Conservation (phyloP, 2,888 invertebrate species). For the Cylindroiulus punctatus region DNA sequence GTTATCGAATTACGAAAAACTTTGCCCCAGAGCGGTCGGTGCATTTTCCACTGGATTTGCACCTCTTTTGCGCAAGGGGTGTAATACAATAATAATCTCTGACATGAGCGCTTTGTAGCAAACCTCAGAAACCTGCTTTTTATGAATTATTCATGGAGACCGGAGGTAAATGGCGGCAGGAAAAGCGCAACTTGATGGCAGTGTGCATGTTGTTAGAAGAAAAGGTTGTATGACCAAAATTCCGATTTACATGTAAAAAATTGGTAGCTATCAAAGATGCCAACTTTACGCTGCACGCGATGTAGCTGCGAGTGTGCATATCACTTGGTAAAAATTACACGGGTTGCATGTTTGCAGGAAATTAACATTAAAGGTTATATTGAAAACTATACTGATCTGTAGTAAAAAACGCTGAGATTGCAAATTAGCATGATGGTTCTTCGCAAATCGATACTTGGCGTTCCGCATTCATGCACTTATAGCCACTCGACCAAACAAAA, state of each 20-base stretch:
- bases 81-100: neutral
- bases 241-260: neutral
- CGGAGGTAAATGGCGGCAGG: neutral
- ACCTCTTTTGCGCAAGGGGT: neutral
- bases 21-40: neutral
- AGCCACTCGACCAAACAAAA: too few relatives aligned
- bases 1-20: slow-evolving; percentile 17
- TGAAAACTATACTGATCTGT: neutral
- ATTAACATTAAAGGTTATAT: neutral
- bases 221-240: neutral
- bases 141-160: neutral
- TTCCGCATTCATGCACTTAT: too few relatives aligned
- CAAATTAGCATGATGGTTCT: too few relatives aligned
- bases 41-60: neutral
- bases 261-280: neutral
- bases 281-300: neutral
- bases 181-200: neutral
- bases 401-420: neutral
- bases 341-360: neutral
- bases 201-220: neutral
- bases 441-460: too few relatives aligned
- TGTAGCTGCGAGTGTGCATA: neutral
- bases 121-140: slow-evolving; percentile 5
- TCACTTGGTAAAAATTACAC: neutral
- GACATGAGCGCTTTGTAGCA: neutral